Conservation (phyloP, 2,113 vertebrate genomes). For the Myocastor coypus region DNA sequence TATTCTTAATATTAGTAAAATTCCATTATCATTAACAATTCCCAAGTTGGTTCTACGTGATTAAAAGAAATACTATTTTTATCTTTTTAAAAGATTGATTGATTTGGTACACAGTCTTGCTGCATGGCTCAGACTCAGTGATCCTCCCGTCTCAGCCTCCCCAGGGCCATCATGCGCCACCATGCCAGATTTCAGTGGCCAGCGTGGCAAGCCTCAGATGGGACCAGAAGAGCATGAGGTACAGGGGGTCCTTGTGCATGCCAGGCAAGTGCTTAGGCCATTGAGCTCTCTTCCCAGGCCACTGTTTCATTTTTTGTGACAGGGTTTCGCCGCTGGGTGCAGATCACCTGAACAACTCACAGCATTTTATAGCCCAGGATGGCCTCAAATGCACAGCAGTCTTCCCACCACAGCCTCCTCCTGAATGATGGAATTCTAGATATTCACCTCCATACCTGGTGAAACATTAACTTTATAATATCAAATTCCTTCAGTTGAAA, state of each 20-base stretch:
- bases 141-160: too few relatives aligned
- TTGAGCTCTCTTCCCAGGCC: too few relatives aligned
- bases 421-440: neutral
- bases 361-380: neutral
- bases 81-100: neutral
- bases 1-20: slow-evolving; percentile 27
- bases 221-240: too few relatives aligned
- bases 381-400: neutral
- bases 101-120: too few relatives aligned
- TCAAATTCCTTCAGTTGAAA: neutral
- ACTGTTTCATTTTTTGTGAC: neutral
- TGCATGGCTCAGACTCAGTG: too few relatives aligned
- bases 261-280: too few relatives aligned
- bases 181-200: too few relatives aligned
- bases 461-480: slow-evolving; percentile 17
- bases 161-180: too few relatives aligned
- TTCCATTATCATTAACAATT: neutral
- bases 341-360: neutral
- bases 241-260: too few relatives aligned
- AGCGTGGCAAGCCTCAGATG: too few relatives aligned
- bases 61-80: slow-evolving; percentile 3
- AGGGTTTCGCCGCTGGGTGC: neutral
- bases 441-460: neutral
- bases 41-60: neutral
- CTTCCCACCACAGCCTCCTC: neutral